Base-by-base conservation (phyloP, 2,113 vertebrate species). In the Pyrgilauda ruficollis region DNA sequence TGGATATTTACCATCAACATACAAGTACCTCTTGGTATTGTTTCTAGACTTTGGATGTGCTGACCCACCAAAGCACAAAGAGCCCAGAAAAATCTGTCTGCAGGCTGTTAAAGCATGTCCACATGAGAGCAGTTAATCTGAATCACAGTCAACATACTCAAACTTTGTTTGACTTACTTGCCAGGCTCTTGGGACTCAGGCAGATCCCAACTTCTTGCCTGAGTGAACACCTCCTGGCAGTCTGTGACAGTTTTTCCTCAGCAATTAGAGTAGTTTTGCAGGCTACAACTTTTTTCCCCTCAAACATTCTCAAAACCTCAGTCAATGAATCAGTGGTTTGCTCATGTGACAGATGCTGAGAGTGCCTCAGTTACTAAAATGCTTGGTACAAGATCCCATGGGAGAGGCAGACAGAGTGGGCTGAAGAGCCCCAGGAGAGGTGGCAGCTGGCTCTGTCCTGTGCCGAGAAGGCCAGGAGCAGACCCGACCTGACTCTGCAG, bases 401-500 rank as follows among this genome's bases (percentile, higher is more conserved):
- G 73, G 43, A 94, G 55, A 61, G 50, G 35, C 53, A 68, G 55
- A 30, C 0, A 0, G 12, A 59, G 64, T 0, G 4, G 53, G 53
- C 22, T 50, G 58, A 63, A 35, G 47, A 62, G 35, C 23, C 43
- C 27, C 23, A 9, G 44, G 15, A 84, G 76, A 68, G 27, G 44
- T 1, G 2, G 47, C 9, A 61, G 80, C 37, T 59, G 41, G 24
- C 26, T 35, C 61, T 62, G 89, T 47, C 13, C 61, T 13, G 9
- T 23, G 46, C 67, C 0, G 0, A 41, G 64, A 24, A 13, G 52
- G 53, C 28, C 16, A 13, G 39, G 33, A 69, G 41, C 46, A 61
- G 61, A n/a, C 17, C 30, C 0, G 0, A 28, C 64, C 56, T 70
- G 61, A 31, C 35, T 23, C 44, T 50, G 53, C 30, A 10, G 0